Evolutionary conservation across 2,888 invertebrate genomes (phyloP).

Genomic region (Campoplex nolae): DNA sequence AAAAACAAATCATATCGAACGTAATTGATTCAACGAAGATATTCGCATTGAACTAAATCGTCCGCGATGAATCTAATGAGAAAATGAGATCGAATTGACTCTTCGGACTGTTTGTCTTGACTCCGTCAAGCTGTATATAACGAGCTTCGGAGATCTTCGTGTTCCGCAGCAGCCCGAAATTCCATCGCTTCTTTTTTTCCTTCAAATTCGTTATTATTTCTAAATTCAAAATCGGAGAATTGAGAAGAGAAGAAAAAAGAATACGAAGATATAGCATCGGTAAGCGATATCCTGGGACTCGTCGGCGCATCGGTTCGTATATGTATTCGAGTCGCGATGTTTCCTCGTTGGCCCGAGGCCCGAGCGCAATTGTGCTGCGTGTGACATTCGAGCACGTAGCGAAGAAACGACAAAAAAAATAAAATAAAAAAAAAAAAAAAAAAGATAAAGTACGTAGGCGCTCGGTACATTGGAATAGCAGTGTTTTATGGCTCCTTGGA

Average conservation of each 20-base stretch:
- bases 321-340: constrained; percentile 72
- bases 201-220: neutral
- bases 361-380: constrained; percentile 55
- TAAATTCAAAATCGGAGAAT: neutral
- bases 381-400: constrained; percentile 72
- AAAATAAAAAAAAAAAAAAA: constrained; percentile 27
- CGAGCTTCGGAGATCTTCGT: neutral
- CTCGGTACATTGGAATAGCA: neutral
- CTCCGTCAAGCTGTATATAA: neutral
- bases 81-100: neutral
- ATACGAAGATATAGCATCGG: neutral
- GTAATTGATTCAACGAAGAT: neutral
- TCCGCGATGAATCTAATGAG: neutral
- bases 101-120: neutral
- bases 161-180: neutral
- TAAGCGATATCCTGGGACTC: neutral
- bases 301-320: constrained; percentile 30
- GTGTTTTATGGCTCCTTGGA: neutral
- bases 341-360: constrained; percentile 75
- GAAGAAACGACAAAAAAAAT: constrained; percentile 57
- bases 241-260: neutral
- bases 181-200: neutral
- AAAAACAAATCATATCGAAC: neutral
- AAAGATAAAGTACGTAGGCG: neutral
- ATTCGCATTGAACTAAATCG: neutral